Evolutionary conservation across 2,113 vertebrate species (phyloP).

Genomic region (Cnemophilus loriae): DNA sequence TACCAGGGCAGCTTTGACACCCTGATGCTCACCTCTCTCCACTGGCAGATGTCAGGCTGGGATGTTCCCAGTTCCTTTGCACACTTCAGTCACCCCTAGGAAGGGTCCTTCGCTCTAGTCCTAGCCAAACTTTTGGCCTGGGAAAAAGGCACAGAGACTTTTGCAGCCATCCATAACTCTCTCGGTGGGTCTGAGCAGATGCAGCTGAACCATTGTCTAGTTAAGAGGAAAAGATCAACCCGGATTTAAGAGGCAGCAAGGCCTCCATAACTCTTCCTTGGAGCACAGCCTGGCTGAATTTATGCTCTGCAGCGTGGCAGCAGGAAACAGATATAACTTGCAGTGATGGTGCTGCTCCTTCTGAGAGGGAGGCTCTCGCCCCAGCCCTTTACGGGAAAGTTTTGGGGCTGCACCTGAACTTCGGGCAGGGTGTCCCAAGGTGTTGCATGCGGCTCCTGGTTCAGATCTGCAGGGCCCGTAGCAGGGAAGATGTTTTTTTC

Average conservation of each 20-base stretch:
- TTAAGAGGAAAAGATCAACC: conserved; percentile 35
- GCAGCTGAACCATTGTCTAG: neutral
- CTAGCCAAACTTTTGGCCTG: neutral
- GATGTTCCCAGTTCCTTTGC: neutral
- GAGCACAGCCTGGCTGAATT: neutral
- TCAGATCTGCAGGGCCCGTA: fast-evolving
- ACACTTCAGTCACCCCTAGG: neutral
- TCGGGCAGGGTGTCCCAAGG: fast-evolving
- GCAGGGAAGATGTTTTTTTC: neutral
- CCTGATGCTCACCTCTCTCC: neutral
- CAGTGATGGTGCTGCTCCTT: neutral
- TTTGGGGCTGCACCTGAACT: neutral
- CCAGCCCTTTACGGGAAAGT: neutral
- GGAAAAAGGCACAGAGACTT: neutral
- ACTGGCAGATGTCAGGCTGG: neutral
- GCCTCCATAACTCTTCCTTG: conserved; percentile 43
- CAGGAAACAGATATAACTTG: neutral
- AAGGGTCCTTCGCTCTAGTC: neutral
- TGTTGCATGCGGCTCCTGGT: neutral
- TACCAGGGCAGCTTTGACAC: neutral
- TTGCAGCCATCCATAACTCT: neutral
- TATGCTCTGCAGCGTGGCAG: neutral
- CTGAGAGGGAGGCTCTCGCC: neutral
- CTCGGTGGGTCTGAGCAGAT: neutral
- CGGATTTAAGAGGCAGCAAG: conserved; percentile 24